phyloP scores from a whole-genome alignment of 2,888 invertebrate species.

The Dasypolia templi region DNA sequence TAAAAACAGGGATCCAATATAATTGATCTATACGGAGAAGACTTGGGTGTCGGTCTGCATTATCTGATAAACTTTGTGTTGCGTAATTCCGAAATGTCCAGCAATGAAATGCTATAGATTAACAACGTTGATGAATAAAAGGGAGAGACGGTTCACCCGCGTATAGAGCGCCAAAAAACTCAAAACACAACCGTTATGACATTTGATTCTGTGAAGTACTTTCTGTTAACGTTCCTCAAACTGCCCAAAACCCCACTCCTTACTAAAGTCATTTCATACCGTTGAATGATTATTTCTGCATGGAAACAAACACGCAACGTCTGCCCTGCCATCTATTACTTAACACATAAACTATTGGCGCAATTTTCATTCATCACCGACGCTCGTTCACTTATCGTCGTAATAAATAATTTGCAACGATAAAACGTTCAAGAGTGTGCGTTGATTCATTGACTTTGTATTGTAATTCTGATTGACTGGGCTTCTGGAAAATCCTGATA shows the following conservation, averaged over 20 bases:
- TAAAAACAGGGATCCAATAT: not conserved
- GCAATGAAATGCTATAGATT: not conserved
- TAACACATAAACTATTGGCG: constrained; percentile 42
- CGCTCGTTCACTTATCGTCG: constrained; percentile 50
- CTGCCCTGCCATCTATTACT: constrained; percentile 52
- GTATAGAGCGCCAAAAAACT: not conserved
- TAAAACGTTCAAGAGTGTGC: constrained; percentile 52
- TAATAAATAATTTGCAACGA: constrained; percentile 60
- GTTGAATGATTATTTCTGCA: constrained; percentile 23
- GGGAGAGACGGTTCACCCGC: too few relatives aligned
- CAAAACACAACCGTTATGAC: not conserved
- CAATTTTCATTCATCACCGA: constrained; percentile 61
- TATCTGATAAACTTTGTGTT: not conserved
- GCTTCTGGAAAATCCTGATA: constrained; percentile 43
- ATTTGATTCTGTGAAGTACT: not conserved
- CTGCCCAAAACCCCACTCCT: not conserved
- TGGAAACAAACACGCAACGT: constrained; percentile 39
- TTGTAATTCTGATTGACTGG: constrained; percentile 49
- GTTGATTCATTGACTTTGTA: constrained; percentile 56
- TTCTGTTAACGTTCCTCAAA: not conserved
- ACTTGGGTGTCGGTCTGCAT: not conserved
- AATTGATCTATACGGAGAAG: not conserved
- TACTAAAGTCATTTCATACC: not conserved
- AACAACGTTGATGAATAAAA: not conserved
- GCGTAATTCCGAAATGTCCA: not conserved